Evolutionary conservation across 2,113 vertebrate species (phyloP).

Genomic region (Colaptes auratus): DNA sequence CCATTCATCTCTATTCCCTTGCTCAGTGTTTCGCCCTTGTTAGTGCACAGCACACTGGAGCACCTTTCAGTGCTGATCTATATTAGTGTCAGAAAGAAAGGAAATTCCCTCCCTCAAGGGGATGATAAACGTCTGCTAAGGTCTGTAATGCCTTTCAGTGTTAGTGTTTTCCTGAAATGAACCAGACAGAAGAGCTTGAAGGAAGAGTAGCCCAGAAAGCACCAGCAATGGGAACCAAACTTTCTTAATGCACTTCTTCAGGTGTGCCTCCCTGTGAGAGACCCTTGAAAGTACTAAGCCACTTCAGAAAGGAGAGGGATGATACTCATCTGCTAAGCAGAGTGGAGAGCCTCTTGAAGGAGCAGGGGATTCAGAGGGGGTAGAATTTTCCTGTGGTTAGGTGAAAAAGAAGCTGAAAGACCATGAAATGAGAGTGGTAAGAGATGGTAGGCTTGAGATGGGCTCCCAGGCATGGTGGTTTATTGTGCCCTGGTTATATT

Average conservation of each 20-base stretch:
- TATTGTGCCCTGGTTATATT: background rate
- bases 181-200: slow-evolving; percentile 19
- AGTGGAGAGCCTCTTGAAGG: background rate
- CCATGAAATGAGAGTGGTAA: background rate
- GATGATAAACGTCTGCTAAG: slow-evolving; percentile 37
- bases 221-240: background rate
- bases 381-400: background rate
- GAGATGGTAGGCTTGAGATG: background rate
- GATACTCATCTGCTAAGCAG: background rate
- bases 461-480: background rate
- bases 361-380: background rate
- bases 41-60: background rate
- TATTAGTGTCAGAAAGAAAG: slow-evolving; percentile 7
- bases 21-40: slow-evolving; percentile 25
- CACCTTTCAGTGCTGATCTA: slow-evolving; percentile 28
- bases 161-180: slow-evolving; percentile 40
- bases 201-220: slow-evolving; percentile 18
- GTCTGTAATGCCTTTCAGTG: slow-evolving; percentile 13
- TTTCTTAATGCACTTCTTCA: background rate
- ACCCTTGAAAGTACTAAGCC: background rate
- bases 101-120: background rate
- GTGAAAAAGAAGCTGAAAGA: background rate
- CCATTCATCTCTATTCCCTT: slow-evolving; percentile 28
- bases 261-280: background rate
- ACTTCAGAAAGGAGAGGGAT: slow-evolving; percentile 1